Conservation (phyloP, 2,888 invertebrate species). For the Drosophila quinaria region DNA sequence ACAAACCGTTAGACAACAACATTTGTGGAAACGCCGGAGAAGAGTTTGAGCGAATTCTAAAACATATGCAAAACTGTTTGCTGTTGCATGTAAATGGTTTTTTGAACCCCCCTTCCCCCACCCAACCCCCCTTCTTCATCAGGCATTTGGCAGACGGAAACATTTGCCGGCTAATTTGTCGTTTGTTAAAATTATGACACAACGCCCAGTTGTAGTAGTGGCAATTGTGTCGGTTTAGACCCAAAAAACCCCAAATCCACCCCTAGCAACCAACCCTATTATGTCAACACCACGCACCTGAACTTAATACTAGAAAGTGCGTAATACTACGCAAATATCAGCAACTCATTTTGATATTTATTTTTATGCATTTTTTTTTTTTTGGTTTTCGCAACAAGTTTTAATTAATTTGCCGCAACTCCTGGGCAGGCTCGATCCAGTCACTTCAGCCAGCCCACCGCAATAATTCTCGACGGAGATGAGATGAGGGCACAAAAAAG, state of each 20-base stretch:
- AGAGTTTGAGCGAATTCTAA: slow-evolving; percentile 40
- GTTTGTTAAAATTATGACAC: slow-evolving; percentile 73
- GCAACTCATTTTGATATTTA: slow-evolving; percentile 44
- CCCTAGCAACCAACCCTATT: neutral
- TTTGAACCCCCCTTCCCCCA: slow-evolving; percentile 25
- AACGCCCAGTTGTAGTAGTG: slow-evolving; percentile 44
- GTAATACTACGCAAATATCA: slow-evolving; percentile 40
- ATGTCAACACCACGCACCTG: neutral
- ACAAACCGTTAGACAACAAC: slow-evolving; percentile 77
- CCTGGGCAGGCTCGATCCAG: slow-evolving; percentile 35
- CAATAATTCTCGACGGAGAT: slow-evolving; percentile 51
- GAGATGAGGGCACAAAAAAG: slow-evolving; percentile 58
- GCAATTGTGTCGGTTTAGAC: slow-evolving; percentile 47
- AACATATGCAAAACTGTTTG: slow-evolving; percentile 79
- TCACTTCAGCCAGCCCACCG: slow-evolving; percentile 13
- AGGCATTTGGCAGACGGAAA: slow-evolving; percentile 33
- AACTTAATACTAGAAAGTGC: slow-evolving; percentile 11
- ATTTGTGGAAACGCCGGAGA: slow-evolving; percentile 38
- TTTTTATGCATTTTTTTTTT: slow-evolving; percentile 34
- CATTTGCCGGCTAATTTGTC: slow-evolving; percentile 75
- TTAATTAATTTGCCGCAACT: slow-evolving; percentile 79
- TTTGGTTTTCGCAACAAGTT: slow-evolving; percentile 70
- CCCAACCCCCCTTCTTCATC: neutral
- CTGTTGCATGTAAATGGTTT: slow-evolving; percentile 76
- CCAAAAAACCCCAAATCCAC: neutral